phyloP scores from a whole-genome alignment of 2,888 invertebrate species.

The Nemoura dubitans region DNA sequence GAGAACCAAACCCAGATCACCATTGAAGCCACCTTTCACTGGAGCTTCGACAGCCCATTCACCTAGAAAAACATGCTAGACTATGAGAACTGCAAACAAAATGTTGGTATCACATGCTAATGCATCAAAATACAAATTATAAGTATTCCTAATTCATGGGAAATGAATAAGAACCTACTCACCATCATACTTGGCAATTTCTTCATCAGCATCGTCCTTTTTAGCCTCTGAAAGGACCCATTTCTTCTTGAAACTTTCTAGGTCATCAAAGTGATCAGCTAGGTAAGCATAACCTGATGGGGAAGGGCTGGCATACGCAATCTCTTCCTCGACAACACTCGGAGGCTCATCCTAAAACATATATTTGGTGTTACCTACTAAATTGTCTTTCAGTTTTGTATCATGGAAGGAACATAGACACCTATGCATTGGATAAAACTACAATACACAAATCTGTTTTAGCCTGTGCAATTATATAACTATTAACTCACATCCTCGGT shows the following conservation, averaged over 20 bases:
- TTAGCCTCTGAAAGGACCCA: conserved; percentile 93
- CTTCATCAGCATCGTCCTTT: conserved; percentile 85
- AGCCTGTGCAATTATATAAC: not conserved
- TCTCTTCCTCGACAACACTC: conserved; percentile 60
- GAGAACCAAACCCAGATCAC: conserved; percentile 87
- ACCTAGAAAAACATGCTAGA: conserved; percentile 58
- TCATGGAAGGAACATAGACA: too few relatives aligned
- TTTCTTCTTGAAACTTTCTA: conserved; percentile 72
- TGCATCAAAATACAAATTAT: not conserved
- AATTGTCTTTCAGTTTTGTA: too few relatives aligned
- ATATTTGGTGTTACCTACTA: too few relatives aligned
- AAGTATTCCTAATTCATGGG: not conserved
- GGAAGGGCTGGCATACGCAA: conserved; percentile 77
- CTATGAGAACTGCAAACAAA: not conserved
- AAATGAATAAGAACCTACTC: conserved; percentile 52
- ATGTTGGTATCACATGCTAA: conserved; percentile 17
- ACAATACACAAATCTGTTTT: not conserved
- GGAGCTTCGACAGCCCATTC: conserved; percentile 79
- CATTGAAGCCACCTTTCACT: conserved; percentile 77
- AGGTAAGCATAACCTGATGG: conserved; percentile 74
- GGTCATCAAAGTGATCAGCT: conserved; percentile 88
- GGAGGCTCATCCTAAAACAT: conserved; percentile 45
- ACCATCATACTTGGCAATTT: conserved; percentile 95
- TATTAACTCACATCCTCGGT: conserved; percentile 35
- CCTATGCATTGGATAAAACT: not conserved